These are phyloP conservation scores for Pseudorectes ferrugineus DNA, from an alignment of 2,113 vertebrate genomes.

Conservation along the genomic window DNA sequence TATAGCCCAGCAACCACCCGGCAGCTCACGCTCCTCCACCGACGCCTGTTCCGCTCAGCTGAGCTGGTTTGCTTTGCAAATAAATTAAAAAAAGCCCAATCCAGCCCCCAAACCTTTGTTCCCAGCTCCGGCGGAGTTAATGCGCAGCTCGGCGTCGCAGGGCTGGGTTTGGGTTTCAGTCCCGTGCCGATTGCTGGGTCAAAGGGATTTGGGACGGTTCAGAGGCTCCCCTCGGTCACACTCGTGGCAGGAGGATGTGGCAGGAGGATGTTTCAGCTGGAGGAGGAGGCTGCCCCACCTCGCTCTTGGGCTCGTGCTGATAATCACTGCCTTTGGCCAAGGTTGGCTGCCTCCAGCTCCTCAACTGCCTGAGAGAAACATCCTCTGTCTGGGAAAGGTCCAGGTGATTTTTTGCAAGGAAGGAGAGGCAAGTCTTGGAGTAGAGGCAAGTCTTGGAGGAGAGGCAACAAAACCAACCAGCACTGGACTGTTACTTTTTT, in stretches of 20 bases:
- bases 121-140: neutral
- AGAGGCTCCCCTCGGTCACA: neutral
- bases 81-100: neutral
- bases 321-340: neutral
- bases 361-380: rapidly evolving
- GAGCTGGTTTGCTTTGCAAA: neutral
- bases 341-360: neutral
- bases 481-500: rapidly evolving
- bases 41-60: neutral
- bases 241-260: neutral
- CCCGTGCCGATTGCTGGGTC: neutral
- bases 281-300: neutral
- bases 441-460: neutral
- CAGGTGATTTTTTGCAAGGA: neutral
- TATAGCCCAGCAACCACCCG: neutral
- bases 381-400: neutral
- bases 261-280: neutral
- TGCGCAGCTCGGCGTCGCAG: neutral
- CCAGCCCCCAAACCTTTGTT: conserved; percentile 24
- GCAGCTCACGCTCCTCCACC: neutral
- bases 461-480: neutral
- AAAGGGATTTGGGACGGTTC: neutral
- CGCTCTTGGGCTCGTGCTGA: rapidly evolving
- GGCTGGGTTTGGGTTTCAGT: neutral
- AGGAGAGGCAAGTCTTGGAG: neutral